Evolutionary conservation across 2,113 vertebrate genomes (phyloP).

Genomic region (Cichladusa arquata): DNA sequence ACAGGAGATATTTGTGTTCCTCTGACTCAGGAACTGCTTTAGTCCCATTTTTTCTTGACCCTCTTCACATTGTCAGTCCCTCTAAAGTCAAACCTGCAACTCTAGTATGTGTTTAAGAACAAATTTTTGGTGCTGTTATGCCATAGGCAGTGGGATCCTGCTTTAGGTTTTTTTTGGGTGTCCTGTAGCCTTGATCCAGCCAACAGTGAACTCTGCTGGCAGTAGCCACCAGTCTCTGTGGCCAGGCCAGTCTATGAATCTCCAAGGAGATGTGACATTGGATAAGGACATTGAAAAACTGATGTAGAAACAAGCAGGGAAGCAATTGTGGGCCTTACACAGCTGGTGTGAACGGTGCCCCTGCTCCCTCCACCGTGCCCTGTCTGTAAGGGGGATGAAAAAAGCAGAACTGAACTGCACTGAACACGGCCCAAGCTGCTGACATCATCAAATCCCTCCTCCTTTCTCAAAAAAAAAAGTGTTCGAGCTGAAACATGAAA

Average conservation of each 20-base stretch:
- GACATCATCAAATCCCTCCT: neutral
- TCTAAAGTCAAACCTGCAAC: neutral
- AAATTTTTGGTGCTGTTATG: neutral
- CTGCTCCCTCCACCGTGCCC: neutral
- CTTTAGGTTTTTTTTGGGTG: neutral
- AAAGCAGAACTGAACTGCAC: neutral
- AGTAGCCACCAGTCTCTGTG: neutral
- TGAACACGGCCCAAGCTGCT: neutral
- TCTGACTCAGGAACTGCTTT: neutral
- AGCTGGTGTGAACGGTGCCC: fast-evolving
- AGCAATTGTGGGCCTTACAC: neutral
- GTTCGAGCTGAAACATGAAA: neutral
- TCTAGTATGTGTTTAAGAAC: neutral
- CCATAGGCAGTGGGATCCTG: neutral
- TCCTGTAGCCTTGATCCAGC: neutral
- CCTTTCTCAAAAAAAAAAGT: neutral
- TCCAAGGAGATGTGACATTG: neutral
- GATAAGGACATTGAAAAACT: neutral
- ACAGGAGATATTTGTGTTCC: neutral
- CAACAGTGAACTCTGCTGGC: neutral
- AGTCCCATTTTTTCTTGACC: neutral
- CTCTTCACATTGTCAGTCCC: neutral
- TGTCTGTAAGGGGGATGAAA: fast-evolving
- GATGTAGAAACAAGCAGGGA: neutral
- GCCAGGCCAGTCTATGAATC: neutral